Conservation (phyloP, 1,140 invertebrate genomes). For the Theocolax elegans region DNA sequence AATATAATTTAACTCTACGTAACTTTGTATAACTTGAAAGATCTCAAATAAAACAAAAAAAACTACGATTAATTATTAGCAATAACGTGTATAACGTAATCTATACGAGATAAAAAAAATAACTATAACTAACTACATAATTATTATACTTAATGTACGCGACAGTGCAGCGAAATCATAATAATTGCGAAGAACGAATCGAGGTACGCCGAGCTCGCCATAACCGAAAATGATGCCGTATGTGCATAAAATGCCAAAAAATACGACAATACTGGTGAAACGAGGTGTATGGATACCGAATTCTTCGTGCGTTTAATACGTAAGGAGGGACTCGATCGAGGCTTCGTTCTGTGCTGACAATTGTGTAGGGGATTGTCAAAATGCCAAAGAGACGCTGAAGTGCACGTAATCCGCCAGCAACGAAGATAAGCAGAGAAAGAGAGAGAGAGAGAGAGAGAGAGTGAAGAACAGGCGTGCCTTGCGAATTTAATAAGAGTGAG, state of each 20-base stretch:
- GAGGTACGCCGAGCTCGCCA: too few species aligned
- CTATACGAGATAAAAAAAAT: too few species aligned
- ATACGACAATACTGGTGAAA: constrained; percentile 8
- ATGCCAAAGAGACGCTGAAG: constrained; percentile 15
- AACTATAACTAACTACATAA: too few species aligned
- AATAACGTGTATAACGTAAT: too few species aligned
- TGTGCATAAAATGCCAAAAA: constrained; percentile 24
- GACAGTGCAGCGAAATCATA: too few species aligned
- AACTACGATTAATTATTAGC: too few species aligned
- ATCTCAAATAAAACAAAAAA: too few species aligned
- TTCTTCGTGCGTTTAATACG: neutral
- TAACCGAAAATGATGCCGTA: too few species aligned
- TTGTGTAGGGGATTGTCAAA: constrained; percentile 9
- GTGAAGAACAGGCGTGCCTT: neutral
- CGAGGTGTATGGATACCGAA: neutral
- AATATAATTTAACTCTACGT: too few species aligned
- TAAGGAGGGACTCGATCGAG: neutral
- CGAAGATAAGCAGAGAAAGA: neutral
- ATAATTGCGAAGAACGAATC: too few species aligned
- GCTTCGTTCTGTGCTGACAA: neutral
- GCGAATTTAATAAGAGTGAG: neutral
- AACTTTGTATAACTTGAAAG: too few species aligned
- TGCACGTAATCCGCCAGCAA: neutral
- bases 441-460: neutral
- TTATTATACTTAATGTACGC: too few species aligned